Evolutionary conservation across 2,797 vertebrate genomes (phyloP).

Genomic region (Gymnoscopelus braueri): DNA sequence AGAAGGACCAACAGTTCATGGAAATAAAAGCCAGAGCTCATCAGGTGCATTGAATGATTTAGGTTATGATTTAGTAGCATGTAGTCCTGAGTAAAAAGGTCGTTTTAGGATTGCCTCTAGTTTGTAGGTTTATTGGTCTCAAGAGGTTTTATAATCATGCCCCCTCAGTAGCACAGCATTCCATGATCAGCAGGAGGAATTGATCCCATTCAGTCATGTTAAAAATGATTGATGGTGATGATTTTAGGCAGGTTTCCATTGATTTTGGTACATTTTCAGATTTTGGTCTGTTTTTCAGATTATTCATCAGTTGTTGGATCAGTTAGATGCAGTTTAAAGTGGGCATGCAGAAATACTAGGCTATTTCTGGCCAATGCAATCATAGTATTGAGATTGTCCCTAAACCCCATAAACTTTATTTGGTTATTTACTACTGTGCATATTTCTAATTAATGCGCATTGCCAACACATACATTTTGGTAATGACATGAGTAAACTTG

Average conservation of each 20-base stretch:
- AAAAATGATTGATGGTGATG: not conserved
- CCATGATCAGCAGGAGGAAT: slow-evolving; percentile 24
- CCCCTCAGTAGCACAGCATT: slow-evolving; percentile 68
- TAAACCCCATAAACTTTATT: slow-evolving; percentile 18
- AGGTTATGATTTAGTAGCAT: not conserved
- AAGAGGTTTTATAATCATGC: slow-evolving; percentile 46
- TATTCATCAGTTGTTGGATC: not conserved
- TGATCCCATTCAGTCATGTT: slow-evolving; percentile 34
- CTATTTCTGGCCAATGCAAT: slow-evolving; percentile 4
- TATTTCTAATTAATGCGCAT: slow-evolving; percentile 43
- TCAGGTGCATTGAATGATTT: slow-evolving; percentile 17
- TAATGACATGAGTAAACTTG: slow-evolving; percentile 43
- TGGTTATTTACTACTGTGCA: slow-evolving; percentile 24
- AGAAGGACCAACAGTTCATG: slow-evolving; percentile 33
- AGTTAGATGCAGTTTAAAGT: not conserved
- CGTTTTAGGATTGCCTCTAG: not conserved
- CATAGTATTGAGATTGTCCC: slow-evolving; percentile 4
- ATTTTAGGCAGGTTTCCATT: slow-evolving; percentile 6
- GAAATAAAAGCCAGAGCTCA: slow-evolving; percentile 34
- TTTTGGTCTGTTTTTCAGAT: too few relatives aligned
- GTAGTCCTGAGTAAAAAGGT: not conserved
- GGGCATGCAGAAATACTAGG: too few relatives aligned
- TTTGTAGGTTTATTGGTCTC: slow-evolving; percentile 20
- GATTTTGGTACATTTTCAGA: not conserved
- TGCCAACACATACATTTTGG: slow-evolving; percentile 37